These are phyloP conservation scores for Rhinoderma darwinii DNA, from an alignment of 2,113 vertebrate species.

Conservation along the genomic window DNA sequence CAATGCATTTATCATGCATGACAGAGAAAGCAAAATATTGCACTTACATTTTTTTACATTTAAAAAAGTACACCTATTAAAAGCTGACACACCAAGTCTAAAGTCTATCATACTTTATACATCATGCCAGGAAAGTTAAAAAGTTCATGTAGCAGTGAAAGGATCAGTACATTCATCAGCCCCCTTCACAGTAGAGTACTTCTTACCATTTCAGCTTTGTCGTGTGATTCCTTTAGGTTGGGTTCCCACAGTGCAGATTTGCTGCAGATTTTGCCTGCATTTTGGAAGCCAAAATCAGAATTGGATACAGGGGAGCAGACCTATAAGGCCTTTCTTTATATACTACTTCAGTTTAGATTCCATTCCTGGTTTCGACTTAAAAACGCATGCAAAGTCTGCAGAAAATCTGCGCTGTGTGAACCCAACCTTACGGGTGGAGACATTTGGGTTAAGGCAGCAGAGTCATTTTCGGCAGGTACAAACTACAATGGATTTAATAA, in stretches of 20 bases:
- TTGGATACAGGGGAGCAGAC: not conserved
- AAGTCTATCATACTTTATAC: conserved; percentile 29
- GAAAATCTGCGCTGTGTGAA: too few relatives aligned
- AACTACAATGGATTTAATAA: not conserved
- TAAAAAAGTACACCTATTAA: conserved; percentile 34
- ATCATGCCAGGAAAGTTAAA: conserved; percentile 32
- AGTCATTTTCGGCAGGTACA: not conserved
- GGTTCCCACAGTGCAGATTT: too few relatives aligned
- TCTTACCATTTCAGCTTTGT: not conserved
- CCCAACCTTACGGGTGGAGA: too few relatives aligned
- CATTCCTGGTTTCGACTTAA: too few relatives aligned
- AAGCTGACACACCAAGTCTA: conserved; percentile 34
- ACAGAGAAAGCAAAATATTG: conserved; percentile 44
- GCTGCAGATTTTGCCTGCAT: too few relatives aligned
- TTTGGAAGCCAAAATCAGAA: too few relatives aligned
- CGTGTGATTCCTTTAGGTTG: not conserved
- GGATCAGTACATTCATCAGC: not conserved
- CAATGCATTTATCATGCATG: conserved; percentile 20
- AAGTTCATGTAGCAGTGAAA: not conserved
- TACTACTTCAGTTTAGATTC: too few relatives aligned
- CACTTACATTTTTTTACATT: conserved; percentile 51
- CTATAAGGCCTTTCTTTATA: too few relatives aligned
- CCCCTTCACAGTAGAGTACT: not conserved
- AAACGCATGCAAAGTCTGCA: too few relatives aligned
- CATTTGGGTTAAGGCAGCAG: conserved; percentile 27